phyloP scores from a whole-genome alignment of 2,888 invertebrate genomes.

The Amphimallon solstitiale region DNA sequence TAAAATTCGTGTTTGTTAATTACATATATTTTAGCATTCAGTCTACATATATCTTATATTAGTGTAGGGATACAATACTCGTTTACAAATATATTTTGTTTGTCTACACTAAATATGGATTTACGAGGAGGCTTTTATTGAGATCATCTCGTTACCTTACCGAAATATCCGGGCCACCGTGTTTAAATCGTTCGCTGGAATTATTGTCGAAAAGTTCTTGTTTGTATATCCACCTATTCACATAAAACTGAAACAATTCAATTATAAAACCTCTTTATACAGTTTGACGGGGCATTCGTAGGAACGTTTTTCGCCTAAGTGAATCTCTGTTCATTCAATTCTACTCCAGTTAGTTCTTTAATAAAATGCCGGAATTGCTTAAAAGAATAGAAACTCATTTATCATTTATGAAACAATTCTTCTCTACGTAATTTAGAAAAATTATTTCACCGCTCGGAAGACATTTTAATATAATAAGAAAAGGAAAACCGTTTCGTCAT shows the following conservation, averaged over 20 bases:
- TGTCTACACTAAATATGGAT: no score
- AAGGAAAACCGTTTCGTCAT: no score
- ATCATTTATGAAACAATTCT: slow-evolving; percentile 26
- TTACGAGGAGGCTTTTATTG: no score
- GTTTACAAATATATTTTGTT: no score
- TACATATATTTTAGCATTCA: no score
- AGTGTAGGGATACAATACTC: no score
- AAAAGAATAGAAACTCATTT: slow-evolving; percentile 16
- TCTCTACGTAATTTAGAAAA: slow-evolving; percentile 13
- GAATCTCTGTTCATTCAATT: neutral
- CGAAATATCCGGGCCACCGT: neutral
- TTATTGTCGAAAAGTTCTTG: no score
- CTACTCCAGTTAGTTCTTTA: slow-evolving; percentile 6
- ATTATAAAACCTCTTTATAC: no score
- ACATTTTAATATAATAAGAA: neutral
- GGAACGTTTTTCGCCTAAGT: neutral
- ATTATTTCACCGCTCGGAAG: neutral
- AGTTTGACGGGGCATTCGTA: neutral
- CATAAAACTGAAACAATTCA: no score
- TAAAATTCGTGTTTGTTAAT: no score
- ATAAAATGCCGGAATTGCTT: slow-evolving; percentile 6
- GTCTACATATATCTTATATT: no score
- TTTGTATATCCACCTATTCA: no score
- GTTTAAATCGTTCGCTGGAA: neutral
- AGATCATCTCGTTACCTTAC: slow-evolving; percentile 1